Evolutionary conservation across 2,888 invertebrate species (phyloP).

Genomic region (Rugalucina vietnamica): DNA sequence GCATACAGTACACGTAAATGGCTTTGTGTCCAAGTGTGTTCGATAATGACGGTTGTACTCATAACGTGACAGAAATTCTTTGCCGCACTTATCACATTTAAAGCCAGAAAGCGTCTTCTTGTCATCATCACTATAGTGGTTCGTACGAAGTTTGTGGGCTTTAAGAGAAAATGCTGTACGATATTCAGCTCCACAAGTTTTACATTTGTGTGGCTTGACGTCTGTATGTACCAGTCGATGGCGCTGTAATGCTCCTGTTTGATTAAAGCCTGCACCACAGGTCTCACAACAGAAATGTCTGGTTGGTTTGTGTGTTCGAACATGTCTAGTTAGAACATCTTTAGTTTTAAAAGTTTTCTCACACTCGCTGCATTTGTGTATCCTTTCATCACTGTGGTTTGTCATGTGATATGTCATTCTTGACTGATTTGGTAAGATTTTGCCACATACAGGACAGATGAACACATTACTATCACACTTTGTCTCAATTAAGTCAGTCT

Average conservation of each 20-base stretch:
- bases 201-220: not conserved
- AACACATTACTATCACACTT: too few relatives aligned
- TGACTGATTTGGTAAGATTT: not conserved
- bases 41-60: not conserved
- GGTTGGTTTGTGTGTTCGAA: conserved; percentile 27
- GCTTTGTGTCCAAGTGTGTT: not conserved
- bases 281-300: conserved; percentile 41
- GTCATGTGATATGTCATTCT: not conserved
- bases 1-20: not conserved
- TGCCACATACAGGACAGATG: not conserved
- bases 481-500: not conserved
- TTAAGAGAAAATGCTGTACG: not conserved
- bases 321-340: conserved; percentile 36
- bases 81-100: not conserved
- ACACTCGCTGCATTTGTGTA: conserved; percentile 38
- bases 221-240: not conserved
- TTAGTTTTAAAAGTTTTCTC: conserved; percentile 39
- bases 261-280: conserved; percentile 22
- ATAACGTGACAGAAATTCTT: not conserved
- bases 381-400: conserved; percentile 18
- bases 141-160: not conserved
- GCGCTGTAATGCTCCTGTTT: not conserved
- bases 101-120: not conserved
- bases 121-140: not conserved
- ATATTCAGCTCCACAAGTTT: not conserved